These are phyloP conservation scores for Mnemiopsis leidyi DNA, from an alignment of 37 sponge, comb jelly and placozoan genomes.

Conservation along the genomic window DNA sequence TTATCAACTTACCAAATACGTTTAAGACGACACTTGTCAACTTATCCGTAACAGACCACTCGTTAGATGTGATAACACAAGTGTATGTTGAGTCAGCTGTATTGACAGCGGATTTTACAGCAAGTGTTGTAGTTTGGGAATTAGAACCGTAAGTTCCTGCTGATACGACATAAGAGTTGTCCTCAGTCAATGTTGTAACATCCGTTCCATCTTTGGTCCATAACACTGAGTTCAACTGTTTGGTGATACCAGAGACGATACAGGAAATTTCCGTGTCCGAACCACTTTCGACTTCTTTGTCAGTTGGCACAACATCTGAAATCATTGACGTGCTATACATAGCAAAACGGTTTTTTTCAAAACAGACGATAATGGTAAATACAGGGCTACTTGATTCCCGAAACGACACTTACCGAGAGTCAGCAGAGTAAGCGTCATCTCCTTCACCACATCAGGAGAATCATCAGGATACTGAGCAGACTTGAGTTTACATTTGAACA, in stretches of 20 bases:
- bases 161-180: not conserved
- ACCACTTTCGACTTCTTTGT: constrained; percentile 14
- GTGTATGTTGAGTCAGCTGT: not conserved
- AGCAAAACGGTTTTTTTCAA: not conserved
- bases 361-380: no score
- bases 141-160: not conserved
- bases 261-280: not conserved
- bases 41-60: not conserved
- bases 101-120: not conserved
- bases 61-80: not conserved
- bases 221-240: not conserved
- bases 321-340: not conserved
- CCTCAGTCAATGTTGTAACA: not conserved
- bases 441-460: constrained; percentile 21
- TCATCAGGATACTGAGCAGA: not conserved
- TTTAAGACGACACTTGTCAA: not conserved
- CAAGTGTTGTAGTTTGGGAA: not conserved
- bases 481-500: not conserved
- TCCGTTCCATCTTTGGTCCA: not conserved
- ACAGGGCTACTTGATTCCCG: no score
- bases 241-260: not conserved
- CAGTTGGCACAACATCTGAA: not conserved
- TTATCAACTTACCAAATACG: constrained; percentile 26
- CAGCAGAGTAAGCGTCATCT: not conserved
- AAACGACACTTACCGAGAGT: not conserved